Evolutionary conservation across 2,113 vertebrate genomes (phyloP), one percentile per base, ranked within the genome.

Genomic region (Dolichallabes microphthalmus): DNA sequence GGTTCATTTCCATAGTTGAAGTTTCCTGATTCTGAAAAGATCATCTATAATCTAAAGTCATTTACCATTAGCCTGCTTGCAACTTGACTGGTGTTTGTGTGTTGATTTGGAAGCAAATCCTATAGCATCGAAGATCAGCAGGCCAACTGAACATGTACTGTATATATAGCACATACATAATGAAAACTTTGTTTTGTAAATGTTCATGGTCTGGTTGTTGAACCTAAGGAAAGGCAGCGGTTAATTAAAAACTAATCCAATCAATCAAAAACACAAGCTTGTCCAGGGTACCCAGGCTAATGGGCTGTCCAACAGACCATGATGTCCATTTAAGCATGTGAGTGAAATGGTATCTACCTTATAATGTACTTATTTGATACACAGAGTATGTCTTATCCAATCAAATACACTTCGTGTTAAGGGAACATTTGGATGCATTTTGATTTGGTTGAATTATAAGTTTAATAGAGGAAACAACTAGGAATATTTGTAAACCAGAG

Each of bases 231-330:
- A 45, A 8, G 45, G 7, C 45, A 45, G 45, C 6, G 7, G 45
- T 45, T 45, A 45, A 58, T 19, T 32, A 35, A 9, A 78, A 78
- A 78, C 58, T 32, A 58, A 35, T 3, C 75, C 3, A 57, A 3
- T 55, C 30, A 32, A n/a, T 53, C 27, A 77, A 77, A 57, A 77
- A 77, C 53, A 58, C 75, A 78, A 13, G 75, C 75, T 58, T 78
- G 75, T 58, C 35, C 27, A 25, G 52, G 17, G 17, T 12, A 11
- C 10, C 74, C 13, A 2, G 53, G 53, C 30, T 58, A 58, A 58
- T 78, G 53, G 22, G 75, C 20, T 57, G 53, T 58, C 50, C 8
- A 32, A 57, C 52, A 57, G 75, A 57, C 15, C 19, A 58, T 78
- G 53, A 58, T 78, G 75, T 32, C 27, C 55, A 30, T 55, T 76